These are phyloP conservation scores for Lasaia peninsularis DNA, from an alignment of 1,140 invertebrate species.

Conservation along the genomic window DNA sequence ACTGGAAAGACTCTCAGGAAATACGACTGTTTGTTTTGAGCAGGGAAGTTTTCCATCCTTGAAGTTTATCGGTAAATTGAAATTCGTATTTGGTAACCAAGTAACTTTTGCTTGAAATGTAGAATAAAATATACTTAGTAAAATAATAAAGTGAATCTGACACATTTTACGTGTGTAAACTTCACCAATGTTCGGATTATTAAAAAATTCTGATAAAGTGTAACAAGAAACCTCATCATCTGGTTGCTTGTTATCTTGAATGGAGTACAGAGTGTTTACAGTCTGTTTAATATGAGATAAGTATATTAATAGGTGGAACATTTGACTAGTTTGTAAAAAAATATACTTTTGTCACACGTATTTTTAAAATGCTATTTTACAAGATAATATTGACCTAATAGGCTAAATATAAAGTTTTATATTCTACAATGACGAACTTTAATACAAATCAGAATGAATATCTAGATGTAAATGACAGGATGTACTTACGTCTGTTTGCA, in stretches of 20 bases:
- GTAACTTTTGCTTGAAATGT: conserved; percentile 39
- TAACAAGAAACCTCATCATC: not conserved
- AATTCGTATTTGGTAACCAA: conserved; percentile 54
- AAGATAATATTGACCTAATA: too few species aligned
- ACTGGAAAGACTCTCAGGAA: conserved; percentile 41
- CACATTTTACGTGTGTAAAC: not conserved
- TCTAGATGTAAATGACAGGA: too few species aligned
- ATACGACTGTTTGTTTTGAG: conserved; percentile 54
- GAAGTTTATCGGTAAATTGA: conserved; percentile 54
- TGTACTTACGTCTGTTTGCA: too few species aligned
- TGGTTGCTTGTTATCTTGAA: not conserved
- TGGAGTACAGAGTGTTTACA: not conserved
- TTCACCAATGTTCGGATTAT: not conserved
- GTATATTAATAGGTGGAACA: not conserved
- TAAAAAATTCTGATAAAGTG: not conserved
- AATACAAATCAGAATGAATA: too few species aligned
- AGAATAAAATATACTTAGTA: conserved; percentile 29
- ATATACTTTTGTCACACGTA: too few species aligned
- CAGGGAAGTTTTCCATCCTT: conserved; percentile 52
- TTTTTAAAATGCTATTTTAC: too few species aligned
- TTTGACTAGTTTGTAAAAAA: not conserved
- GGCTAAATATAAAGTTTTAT: too few species aligned
- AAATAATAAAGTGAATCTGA: conserved; percentile 43
- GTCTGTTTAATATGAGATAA: not conserved
- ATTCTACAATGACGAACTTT: too few species aligned